A percentile compares a stretch with the other conserved stretches of the same genome.
These are phyloP conservation scores for Parnassius mnemosyne DNA, from an alignment of 2,888 invertebrate species.

Conservation along the genomic window DNA sequence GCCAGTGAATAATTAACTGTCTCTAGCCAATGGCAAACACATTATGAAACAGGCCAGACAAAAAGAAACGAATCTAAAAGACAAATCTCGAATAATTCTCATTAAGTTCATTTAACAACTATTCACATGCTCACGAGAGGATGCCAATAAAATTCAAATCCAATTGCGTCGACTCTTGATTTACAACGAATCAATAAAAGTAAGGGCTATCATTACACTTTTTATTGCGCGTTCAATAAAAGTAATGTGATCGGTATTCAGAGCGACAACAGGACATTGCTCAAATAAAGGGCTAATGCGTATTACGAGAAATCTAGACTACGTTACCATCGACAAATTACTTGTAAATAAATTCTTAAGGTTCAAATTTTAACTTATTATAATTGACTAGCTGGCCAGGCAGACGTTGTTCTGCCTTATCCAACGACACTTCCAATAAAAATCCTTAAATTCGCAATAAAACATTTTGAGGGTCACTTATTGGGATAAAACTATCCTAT, in stretches of 20 bases:
- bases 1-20: slow-evolving; percentile 26
- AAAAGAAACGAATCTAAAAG: slow-evolving; percentile 23
- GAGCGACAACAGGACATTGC: slow-evolving; percentile 46
- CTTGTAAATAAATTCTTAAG: no score
- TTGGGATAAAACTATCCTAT: no score
- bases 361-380: no score
- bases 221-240: slow-evolving; percentile 76
- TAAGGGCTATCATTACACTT: slow-evolving; percentile 72
- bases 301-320: slow-evolving; percentile 19
- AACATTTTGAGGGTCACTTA: no score
- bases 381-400: no score
- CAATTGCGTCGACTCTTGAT: slow-evolving; percentile 74
- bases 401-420: no score
- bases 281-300: slow-evolving; percentile 38
- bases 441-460: no score
- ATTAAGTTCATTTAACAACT: slow-evolving; percentile 64
- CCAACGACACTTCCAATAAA: no score
- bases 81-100: slow-evolving; percentile 47
- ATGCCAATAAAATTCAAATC: slow-evolving; percentile 74
- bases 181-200: slow-evolving; percentile 78
- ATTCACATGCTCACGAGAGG: slow-evolving; percentile 60
- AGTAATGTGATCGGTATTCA: slow-evolving; percentile 68
- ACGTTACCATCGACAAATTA: not conserved
- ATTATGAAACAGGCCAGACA: slow-evolving; percentile 22
- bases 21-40: slow-evolving; percentile 12